These are phyloP conservation scores for Polylopha cassiicola DNA, from an alignment of 2,888 invertebrate genomes.

Conservation along the genomic window DNA sequence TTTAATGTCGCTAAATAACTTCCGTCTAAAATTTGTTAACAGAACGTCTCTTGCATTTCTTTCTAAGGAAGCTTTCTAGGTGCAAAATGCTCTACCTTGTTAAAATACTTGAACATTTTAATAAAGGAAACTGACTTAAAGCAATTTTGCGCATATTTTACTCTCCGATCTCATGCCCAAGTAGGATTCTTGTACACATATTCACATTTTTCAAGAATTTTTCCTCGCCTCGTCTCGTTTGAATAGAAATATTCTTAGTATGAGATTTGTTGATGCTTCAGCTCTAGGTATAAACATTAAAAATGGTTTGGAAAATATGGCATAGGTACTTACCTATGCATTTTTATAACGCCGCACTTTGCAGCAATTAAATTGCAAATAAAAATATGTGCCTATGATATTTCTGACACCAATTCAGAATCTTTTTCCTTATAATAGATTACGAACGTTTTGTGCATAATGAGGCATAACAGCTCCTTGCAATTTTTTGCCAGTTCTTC, in stretches of 20 bases:
- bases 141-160: constrained; percentile 20
- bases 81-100: constrained; percentile 31
- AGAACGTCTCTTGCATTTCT: constrained; percentile 26
- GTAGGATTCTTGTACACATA: constrained; percentile 13
- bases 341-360: too few relatives aligned
- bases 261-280: constrained; percentile 14
- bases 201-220: constrained; percentile 19
- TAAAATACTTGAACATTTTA: constrained; percentile 26
- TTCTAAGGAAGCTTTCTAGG: constrained; percentile 30
- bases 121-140: constrained; percentile 21
- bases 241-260: constrained; percentile 12
- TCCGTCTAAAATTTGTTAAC: constrained; percentile 19
- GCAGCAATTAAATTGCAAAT: too few relatives aligned
- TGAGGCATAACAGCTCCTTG: constrained; percentile 36
- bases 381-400: too few relatives aligned
- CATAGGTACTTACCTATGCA: too few relatives aligned
- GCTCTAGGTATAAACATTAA: constrained; percentile 16
- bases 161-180: constrained; percentile 18
- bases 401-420: too few relatives aligned
- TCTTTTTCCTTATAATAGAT: too few relatives aligned
- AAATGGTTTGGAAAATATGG: too few relatives aligned
- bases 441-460: constrained; percentile 37
- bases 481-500: constrained; percentile 44
- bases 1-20: constrained; percentile 7
- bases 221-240: constrained; percentile 6